These are phyloP conservation scores for Chiloscyllium plagiosum DNA, from an alignment of 2,113 vertebrate genomes.

Conservation along the genomic window DNA sequence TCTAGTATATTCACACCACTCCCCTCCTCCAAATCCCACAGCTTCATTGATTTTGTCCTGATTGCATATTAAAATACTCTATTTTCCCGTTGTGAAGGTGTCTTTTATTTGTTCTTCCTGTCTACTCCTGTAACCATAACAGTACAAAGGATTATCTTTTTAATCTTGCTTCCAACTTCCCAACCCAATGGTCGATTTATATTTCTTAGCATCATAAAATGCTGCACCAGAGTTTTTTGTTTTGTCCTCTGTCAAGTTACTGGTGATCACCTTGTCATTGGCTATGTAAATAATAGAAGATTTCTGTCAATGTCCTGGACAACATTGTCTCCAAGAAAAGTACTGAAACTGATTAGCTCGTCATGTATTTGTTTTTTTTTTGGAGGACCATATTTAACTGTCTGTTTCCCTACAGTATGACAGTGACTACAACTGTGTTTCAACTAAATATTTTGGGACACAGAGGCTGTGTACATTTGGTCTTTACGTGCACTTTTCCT, in stretches of 20 bases:
- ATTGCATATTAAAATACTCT: background rate
- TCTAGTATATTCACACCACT: background rate
- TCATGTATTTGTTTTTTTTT: background rate
- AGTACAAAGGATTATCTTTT: background rate
- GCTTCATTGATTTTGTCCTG: background rate
- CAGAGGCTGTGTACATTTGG: too few relatives aligned
- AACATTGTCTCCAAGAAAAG: too few relatives aligned
- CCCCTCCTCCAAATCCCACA: too few relatives aligned
- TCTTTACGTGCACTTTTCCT: too few relatives aligned
- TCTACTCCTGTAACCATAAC: background rate
- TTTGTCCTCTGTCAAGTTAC: too few relatives aligned
- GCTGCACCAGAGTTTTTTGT: too few relatives aligned
- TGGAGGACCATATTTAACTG: background rate
- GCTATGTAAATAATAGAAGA: too few relatives aligned
- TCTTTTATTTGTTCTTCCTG: conserved; percentile 34
- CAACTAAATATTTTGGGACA: background rate
- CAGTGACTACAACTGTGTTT: background rate
- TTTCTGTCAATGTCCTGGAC: too few relatives aligned
- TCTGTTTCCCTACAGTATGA: background rate
- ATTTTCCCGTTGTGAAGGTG: conserved; percentile 31
- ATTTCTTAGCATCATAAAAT: too few relatives aligned
- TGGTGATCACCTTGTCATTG: too few relatives aligned
- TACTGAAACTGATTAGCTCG: background rate
- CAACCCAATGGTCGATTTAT: too few relatives aligned
- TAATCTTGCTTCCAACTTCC: background rate